These are phyloP conservation scores for Callospermophilus lateralis DNA, from an alignment of 2,113 vertebrate genomes.

Conservation along the genomic window DNA sequence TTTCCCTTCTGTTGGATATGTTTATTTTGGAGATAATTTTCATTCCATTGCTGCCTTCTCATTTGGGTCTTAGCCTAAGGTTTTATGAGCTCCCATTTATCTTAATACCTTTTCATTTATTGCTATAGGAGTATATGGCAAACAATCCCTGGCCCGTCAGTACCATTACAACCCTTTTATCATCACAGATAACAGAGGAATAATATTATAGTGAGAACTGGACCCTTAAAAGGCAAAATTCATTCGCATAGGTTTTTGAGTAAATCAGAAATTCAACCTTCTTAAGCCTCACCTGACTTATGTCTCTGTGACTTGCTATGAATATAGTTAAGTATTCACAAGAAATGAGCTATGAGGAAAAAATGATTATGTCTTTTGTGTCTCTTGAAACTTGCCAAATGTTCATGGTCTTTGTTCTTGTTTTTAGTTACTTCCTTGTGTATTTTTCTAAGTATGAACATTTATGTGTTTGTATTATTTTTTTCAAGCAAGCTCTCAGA, in stretches of 20 bases:
- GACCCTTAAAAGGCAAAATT: not conserved
- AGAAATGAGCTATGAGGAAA: not conserved
- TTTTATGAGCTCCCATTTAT: not conserved
- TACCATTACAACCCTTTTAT: not conserved
- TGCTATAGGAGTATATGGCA: not conserved
- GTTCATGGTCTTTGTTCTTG: not conserved
- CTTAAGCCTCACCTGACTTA: not conserved
- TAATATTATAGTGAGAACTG: not conserved
- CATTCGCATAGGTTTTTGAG: conserved; percentile 26
- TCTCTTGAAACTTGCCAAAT: conserved; percentile 1
- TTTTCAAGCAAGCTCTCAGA: not conserved
- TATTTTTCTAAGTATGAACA: not conserved
- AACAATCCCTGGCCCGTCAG: not conserved
- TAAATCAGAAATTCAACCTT: not conserved
- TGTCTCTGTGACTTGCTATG: not conserved
- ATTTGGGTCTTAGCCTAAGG: not conserved
- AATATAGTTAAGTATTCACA: not conserved
- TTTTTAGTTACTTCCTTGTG: not conserved
- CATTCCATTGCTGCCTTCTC: not conserved
- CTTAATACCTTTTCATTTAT: not conserved
- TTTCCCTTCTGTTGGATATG: not conserved
- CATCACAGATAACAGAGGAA: not conserved
- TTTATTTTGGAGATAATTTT: not conserved
- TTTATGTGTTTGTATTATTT: not conserved
- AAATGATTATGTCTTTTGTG: not conserved